Evolutionary conservation across 2,113 vertebrate genomes (phyloP).

Genomic region (Zonotrichia leucophrys): DNA sequence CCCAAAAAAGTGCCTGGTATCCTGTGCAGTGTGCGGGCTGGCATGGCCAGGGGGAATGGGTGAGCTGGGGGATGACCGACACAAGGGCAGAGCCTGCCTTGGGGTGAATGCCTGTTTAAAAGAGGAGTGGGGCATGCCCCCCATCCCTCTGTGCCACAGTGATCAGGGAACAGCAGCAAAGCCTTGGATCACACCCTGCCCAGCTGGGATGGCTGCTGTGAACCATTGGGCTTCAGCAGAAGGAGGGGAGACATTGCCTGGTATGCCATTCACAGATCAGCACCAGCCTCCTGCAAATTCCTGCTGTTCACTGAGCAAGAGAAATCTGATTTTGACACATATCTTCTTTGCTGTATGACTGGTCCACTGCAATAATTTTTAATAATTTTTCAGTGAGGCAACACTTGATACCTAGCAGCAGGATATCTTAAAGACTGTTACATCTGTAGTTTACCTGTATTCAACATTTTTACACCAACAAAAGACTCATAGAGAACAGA

Average conservation of each 20-base stretch:
- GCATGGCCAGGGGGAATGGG: not conserved
- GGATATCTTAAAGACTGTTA: not conserved
- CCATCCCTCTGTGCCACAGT: too few relatives aligned
- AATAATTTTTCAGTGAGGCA: not conserved
- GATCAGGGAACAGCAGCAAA: not conserved
- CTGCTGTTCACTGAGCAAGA: not conserved
- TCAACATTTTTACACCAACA: not conserved
- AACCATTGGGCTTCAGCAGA: not conserved
- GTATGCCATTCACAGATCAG: not conserved
- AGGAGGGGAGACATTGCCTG: not conserved
- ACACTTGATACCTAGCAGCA: not conserved
- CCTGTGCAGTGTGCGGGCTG: rapidly evolving
- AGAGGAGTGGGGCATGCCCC: not conserved
- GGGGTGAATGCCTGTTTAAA: not conserved
- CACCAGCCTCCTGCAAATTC: not conserved
- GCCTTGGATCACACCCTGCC: not conserved
- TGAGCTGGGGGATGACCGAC: not conserved
- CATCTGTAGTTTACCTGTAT: not conserved
- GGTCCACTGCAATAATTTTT: not conserved
- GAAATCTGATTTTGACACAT: not conserved
- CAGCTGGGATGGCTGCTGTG: not conserved
- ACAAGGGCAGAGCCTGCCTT: not conserved
- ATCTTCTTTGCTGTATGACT: not conserved
- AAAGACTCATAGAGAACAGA: not conserved
- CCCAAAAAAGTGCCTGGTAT: not conserved